Evolutionary conservation across 2,888 invertebrate species (phyloP), one percentile per base, ranked within the genome.

Genomic region (Dryomyza anilis): DNA sequence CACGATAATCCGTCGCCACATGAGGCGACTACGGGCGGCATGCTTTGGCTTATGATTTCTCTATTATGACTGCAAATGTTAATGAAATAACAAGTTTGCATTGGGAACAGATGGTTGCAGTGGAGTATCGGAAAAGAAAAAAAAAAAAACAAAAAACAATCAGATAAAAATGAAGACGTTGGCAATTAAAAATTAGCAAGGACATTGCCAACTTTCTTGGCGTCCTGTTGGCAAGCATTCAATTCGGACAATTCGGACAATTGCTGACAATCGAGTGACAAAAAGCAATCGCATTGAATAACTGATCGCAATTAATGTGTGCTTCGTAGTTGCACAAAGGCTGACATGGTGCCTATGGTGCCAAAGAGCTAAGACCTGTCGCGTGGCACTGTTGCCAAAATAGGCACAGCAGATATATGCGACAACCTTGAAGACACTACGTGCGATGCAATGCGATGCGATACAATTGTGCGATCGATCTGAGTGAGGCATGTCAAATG

Each of bases 51-150:
- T 66, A 73, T 76, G 72, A 76, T 76, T 76, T 77, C 68, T 71
- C 72, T 72, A 76, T 77, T 74, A 76, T 75, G 74, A 73, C 77
- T 75, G 71, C 39, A 57, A 36, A 53, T 27, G 29, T n/a, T 52
- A 45, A 43, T 25, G 29, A 25, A 56, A 63, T 12, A 46, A 45
- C n/a, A n/a, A n/a, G n/a, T n/a, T 55, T 25, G 23, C 45, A 29
- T 33, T 21, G 19, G 30, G 25, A 43, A 39, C 45, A n/a, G 36
- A 39, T 57, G 36, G 19, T 23, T 16, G n/a, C 57, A 29, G 29
- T 29, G 30, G 45, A 23, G 36, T 14, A 27, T 33, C 30, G 29
- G 25, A 53, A 25, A 30, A 36, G 25, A 14, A 23, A 58, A 33
- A 55, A 7, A 1, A n/a, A n/a, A n/a, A 2, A n/a, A 23, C 4